Base-by-base conservation (phyloP, 2,797 vertebrate genomes). In the Pelodytes ibericus region DNA sequence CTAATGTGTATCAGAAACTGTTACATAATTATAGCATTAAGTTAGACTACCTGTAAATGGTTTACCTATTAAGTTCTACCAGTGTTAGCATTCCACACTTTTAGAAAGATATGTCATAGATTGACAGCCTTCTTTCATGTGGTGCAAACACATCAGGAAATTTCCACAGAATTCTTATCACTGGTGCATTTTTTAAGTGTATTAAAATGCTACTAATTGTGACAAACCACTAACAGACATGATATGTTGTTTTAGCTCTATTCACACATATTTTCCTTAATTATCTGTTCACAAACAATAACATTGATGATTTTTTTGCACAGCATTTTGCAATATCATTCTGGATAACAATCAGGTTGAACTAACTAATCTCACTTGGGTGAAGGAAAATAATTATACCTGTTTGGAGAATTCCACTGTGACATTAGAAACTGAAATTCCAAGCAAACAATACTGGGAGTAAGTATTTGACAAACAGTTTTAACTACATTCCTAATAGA, bases 361-460 rank as follows among this genome's bases (percentile, higher is more conserved):
- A 88, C 64, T 39, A 57, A 67, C 81, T 16, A 96, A 96, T 85
- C 85, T 84, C 82, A 92, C 91, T 0, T 87, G 83, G 58, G 20
- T 89, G 31, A 0, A 25, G 0, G 58, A 13, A 73, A 83, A 86
- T 24, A 95, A 94, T 81, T 74, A 72, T 41, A 94, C 90, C 0
- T 96, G 94, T 80, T 33, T 85, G 15, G 84, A 84, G 5, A 83
- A 83, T 18, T 81, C 83, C 57, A 25, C 80, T 2, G 62, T 77
- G 74, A 86, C 78, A 64, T 72, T 72, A 29, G 63, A 87, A 15
- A 83, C 88, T 39, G 92, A 95, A 83, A 95, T 92, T 83, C 92
- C 92, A n/a, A 99, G 91, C 68, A 96, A 98, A 71, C 93, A 93
- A 56, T 99, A 96, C 84, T 99, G 96, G 96, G 92, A 98, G 97